Percentiles rank a stretch among this genome's conserved stretches.
phyloP scores from a whole-genome alignment of 92 coral and sea anemone genomes.

The Porites rus region DNA sequence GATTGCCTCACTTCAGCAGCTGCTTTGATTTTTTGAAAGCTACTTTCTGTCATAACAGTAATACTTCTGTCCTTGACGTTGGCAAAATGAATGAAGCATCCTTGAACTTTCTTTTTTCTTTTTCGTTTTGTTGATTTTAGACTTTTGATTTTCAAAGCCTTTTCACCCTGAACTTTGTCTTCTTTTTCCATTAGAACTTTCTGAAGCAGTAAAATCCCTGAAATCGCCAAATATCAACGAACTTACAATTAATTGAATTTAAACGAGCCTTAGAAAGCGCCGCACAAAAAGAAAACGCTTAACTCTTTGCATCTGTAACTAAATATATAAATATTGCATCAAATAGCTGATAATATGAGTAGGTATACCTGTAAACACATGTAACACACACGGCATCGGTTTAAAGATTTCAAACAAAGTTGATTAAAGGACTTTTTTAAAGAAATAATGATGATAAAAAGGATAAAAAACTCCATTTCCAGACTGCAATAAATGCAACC shows the following conservation, averaged over 20 bases:
- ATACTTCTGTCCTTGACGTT: conserved; percentile 13
- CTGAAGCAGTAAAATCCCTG: conserved; percentile 2
- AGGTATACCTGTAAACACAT: conserved; percentile 8
- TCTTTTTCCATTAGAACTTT: conserved; percentile 16
- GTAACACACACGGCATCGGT: conserved; percentile 7
- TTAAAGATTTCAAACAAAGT: conserved; percentile 7
- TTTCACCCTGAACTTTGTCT: conserved; percentile 13
- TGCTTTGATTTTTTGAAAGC: conserved; percentile 11
- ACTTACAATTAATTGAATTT: background rate
- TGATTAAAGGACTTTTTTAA: conserved; percentile 15
- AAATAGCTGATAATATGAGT: conserved; percentile 14
- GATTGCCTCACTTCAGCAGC: conserved; percentile 18
- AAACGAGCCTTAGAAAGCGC: background rate
- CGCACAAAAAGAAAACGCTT: background rate
- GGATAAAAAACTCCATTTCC: too few relatives aligned
- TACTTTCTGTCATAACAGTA: conserved; percentile 10
- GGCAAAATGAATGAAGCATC: conserved; percentile 14
- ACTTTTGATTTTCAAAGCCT: conserved; percentile 8
- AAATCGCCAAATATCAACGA: conserved; percentile 12
- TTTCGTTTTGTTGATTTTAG: conserved; percentile 4
- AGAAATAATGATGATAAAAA: background rate
- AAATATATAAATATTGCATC: conserved; percentile 11
- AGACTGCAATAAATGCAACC: conserved; percentile 1
- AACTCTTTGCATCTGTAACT: background rate
- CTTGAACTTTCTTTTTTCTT: conserved; percentile 17